These are phyloP conservation scores for Tyto alba DNA, from an alignment of 2,113 vertebrate species.

Conservation along the genomic window DNA sequence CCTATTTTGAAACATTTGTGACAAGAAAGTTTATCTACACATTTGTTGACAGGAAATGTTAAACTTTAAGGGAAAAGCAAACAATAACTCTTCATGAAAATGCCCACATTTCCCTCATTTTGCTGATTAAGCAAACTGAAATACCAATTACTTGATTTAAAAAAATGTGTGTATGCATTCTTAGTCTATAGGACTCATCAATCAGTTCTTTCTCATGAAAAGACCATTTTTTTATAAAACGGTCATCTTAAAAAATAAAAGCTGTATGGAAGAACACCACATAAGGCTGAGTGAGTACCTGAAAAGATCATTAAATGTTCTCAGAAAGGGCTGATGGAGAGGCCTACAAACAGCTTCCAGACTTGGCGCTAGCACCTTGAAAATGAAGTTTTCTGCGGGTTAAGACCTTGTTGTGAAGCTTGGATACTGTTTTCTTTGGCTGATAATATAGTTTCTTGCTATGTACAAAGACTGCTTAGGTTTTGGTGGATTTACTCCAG, in stretches of 20 bases:
- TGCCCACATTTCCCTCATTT: background rate
- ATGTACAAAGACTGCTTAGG: background rate
- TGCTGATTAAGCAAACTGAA: background rate
- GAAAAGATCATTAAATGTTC: background rate
- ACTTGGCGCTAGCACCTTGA: background rate
- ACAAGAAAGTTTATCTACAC: background rate
- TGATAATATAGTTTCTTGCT: background rate
- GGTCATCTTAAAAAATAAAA: background rate
- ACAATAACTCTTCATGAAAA: background rate
- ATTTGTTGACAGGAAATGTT: background rate
- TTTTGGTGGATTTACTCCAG: background rate
- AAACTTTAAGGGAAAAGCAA: constrained; percentile 34
- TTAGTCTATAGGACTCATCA: background rate
- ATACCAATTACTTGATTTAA: background rate
- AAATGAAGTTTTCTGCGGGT: background rate
- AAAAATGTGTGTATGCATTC: background rate
- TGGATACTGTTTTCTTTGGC: background rate
- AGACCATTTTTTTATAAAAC: background rate
- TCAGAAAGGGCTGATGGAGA: background rate
- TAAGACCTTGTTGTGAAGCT: background rate
- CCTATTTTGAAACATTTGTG: background rate
- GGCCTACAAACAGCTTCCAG: background rate
- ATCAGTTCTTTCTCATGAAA: background rate
- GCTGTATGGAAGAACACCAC: background rate
- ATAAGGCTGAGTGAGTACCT: background rate